Evolutionary conservation across 2,797 vertebrate species (phyloP).

Genomic region (Lepilemur ruficaudatus): DNA sequence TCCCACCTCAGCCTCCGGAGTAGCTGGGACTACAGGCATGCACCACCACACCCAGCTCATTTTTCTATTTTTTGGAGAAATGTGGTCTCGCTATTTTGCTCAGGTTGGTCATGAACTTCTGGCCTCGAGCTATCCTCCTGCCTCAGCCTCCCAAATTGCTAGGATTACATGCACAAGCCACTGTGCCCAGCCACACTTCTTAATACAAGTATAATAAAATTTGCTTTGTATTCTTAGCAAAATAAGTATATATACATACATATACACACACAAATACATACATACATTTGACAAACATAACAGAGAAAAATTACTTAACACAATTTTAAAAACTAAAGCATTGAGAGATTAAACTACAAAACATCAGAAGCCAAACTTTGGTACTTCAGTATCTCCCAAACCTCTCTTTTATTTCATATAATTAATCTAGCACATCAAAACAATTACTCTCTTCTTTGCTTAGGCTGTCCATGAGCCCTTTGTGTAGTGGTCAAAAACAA

Average conservation of each 20-base stretch:
- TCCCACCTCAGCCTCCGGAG: not conserved
- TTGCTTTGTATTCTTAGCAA: not conserved
- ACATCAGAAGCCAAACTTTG: not conserved
- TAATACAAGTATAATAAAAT: not conserved
- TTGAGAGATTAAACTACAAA: not conserved
- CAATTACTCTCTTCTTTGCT: not conserved
- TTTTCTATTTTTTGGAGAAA: not conserved
- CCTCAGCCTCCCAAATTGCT: not conserved
- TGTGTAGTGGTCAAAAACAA: not conserved
- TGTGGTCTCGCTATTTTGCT: not conserved
- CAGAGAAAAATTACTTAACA: not conserved
- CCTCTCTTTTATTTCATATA: not conserved
- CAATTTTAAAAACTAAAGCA: not conserved
- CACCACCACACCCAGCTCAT: not conserved
- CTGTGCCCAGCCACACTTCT: not conserved
- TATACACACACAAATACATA: not conserved
- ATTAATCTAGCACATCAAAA: not conserved
- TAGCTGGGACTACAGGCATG: not conserved
- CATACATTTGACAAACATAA: not conserved
- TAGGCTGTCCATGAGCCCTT: not conserved
- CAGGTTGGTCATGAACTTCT: not conserved
- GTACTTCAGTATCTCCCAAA: not conserved
- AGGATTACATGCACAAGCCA: not conserved
- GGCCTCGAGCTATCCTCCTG: not conserved
- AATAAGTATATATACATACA: not conserved